These are phyloP conservation scores for Myzus persicae DNA, from an alignment of 1,140 invertebrate species.

Conservation along the genomic window DNA sequence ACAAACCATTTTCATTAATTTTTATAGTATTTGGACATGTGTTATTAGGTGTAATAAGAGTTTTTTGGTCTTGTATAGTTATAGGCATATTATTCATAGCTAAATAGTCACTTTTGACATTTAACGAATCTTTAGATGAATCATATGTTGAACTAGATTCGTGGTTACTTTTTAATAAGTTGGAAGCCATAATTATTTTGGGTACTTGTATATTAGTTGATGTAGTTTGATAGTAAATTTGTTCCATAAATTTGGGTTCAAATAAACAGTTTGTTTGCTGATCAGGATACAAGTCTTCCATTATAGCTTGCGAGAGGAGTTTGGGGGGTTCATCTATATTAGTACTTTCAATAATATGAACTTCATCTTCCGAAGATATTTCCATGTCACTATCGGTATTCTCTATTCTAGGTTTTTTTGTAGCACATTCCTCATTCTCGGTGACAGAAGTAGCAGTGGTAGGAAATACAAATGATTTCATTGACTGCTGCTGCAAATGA, in stretches of 20 bases:
- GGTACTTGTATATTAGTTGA: background rate
- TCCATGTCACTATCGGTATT: conserved; percentile 46
- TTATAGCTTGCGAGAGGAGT: background rate
- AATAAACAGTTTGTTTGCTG: background rate
- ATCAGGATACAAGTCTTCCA: background rate
- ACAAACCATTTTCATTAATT: conserved; percentile 7
- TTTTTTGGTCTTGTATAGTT: background rate
- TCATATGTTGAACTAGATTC: background rate
- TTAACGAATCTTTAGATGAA: background rate
- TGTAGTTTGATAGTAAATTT: background rate
- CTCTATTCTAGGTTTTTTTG: conserved; percentile 31
- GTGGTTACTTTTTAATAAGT: background rate
- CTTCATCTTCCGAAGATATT: conserved; percentile 46
- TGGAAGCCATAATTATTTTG: background rate
- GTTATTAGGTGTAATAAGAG: background rate
- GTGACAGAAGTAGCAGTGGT: background rate
- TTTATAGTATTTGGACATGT: conserved; percentile 5
- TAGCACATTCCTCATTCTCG: conserved; percentile 42
- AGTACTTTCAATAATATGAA: conserved; percentile 36
- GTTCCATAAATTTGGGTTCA: background rate
- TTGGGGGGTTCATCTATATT: background rate
- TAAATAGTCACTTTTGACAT: background rate
- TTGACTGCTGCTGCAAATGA: conserved; percentile 49
- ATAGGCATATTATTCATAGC: background rate
- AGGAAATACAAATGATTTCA: conserved; percentile 39